Evolutionary conservation across 2,888 invertebrate species (phyloP), one percentile per base, ranked within the genome.

Genomic region (Heliconius sara): DNA sequence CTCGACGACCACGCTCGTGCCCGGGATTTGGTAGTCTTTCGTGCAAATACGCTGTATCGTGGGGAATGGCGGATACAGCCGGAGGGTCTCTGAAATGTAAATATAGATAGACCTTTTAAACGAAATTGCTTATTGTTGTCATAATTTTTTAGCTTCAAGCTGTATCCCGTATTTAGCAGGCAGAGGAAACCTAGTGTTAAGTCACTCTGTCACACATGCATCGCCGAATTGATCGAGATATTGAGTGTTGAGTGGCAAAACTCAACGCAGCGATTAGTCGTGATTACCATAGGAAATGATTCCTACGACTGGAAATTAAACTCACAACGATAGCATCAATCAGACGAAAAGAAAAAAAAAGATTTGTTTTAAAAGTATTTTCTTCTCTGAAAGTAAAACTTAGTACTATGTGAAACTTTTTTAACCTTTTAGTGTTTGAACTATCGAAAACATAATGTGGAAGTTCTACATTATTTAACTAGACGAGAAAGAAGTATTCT

Each of bases 1-100:
- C 83, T 93, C 91, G 39, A 95, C 87, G 16, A 90, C 84, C 2
- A 81, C 81, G 27, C 83, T 85, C 0, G 89, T 89, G 3, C 86
- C 92, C 0, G 94, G 94, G 10, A 95, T 88, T 0, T 79, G 80
- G 86, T 95, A 95, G 79, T 93, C 92, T 80, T 91, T 91, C 75
- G 95, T 94, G 84, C 95, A 95, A 82, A 93, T 84, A 0, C 95
- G 89, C 84, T 95, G 95, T 70, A 95, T 95, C 84, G 89, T 93
- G 22, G 95, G 95, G 83, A 95, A 95, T 0, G 95, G 95, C 0
- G 95, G 95, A 82, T 95, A 95, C 22, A 94, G 87, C 0, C 95
- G 91, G 2, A 95, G 87, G 0, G 93, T 94, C 84, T 95, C 95
- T 95, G 88, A 0, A 86, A 89, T 12, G 60, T 25, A 60, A 27